Percentiles rank a stretch among this genome's conserved stretches.
Conservation (phyloP, 2,113 vertebrate genomes). For the Gymnarchus niloticus region DNA sequence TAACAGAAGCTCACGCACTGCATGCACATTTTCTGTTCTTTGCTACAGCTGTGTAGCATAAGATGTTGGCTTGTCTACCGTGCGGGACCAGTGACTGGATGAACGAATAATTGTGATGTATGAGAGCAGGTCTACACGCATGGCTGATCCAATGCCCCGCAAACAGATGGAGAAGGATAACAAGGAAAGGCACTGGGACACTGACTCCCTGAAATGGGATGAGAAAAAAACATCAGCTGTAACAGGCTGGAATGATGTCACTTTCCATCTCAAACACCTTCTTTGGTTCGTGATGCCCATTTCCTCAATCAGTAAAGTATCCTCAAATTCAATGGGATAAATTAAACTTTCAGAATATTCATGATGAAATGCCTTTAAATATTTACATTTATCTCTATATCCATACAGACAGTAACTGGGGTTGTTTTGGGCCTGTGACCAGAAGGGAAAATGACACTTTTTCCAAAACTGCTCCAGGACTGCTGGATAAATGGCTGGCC, state of each 20-base stretch:
- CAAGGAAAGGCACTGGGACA: not conserved
- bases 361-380: not conserved
- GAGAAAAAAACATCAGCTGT: not conserved
- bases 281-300: not conserved
- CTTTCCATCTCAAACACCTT: not conserved
- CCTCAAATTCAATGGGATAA: not conserved
- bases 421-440: too few relatives aligned
- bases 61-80: not conserved
- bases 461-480: too few relatives aligned
- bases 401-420: too few relatives aligned
- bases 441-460: too few relatives aligned
- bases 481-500: too few relatives aligned
- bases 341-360: not conserved
- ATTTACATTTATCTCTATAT: too few relatives aligned
- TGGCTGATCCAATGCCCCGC: not conserved
- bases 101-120: not conserved
- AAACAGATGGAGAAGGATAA: not conserved
- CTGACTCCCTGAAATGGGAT: not conserved
- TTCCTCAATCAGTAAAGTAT: not conserved
- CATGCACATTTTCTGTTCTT: too few relatives aligned
- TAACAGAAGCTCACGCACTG: too few relatives aligned
- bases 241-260: not conserved
- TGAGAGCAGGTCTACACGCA: not conserved
- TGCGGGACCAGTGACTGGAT: not conserved
- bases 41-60: not conserved